Percentiles rank a stretch among this genome's conserved stretches.
phyloP scores from a whole-genome alignment of 2,113 vertebrate species.

The Callipepla californica region DNA sequence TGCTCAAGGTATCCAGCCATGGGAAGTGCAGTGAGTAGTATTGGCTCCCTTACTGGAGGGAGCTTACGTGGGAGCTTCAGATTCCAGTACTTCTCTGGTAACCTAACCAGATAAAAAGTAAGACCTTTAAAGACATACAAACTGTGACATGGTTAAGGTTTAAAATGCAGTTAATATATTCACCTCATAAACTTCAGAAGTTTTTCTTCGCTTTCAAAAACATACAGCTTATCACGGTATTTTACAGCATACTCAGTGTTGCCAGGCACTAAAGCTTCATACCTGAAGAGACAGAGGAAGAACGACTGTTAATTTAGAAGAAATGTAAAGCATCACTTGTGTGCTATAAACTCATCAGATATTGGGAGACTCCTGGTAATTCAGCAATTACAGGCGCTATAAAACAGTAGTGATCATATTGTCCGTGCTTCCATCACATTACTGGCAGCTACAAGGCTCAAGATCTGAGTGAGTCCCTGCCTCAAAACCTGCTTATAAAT shows the following conservation, averaged over 20 bases:
- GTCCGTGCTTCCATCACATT: neutral
- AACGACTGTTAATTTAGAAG: neutral
- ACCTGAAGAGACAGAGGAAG: slow-evolving; percentile 77
- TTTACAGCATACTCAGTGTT: slow-evolving; percentile 83
- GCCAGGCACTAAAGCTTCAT: slow-evolving; percentile 90
- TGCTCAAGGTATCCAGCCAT: slow-evolving; percentile 94
- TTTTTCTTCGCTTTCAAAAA: slow-evolving; percentile 88
- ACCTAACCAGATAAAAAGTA: slow-evolving; percentile 75
- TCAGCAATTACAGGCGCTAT: neutral
- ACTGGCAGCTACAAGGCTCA: neutral
- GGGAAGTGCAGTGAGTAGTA: slow-evolving; percentile 89
- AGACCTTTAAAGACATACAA: neutral
- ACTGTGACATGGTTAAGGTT: neutral
- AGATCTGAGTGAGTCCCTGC: neutral
- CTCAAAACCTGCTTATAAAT: neutral
- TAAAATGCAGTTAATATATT: slow-evolving; percentile 18
- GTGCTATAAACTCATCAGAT: neutral
- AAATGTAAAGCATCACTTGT: neutral
- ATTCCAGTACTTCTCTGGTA: slow-evolving; percentile 87
- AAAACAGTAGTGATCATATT: neutral
- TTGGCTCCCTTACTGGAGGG: slow-evolving; percentile 86
- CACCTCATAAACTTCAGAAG: slow-evolving; percentile 91
- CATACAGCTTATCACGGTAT: slow-evolving; percentile 85
- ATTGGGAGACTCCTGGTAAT: neutral
- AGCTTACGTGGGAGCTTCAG: slow-evolving; percentile 90